Evolutionary conservation across 2,113 vertebrate genomes (phyloP).

Genomic region (Pelodiscus sinensis): DNA sequence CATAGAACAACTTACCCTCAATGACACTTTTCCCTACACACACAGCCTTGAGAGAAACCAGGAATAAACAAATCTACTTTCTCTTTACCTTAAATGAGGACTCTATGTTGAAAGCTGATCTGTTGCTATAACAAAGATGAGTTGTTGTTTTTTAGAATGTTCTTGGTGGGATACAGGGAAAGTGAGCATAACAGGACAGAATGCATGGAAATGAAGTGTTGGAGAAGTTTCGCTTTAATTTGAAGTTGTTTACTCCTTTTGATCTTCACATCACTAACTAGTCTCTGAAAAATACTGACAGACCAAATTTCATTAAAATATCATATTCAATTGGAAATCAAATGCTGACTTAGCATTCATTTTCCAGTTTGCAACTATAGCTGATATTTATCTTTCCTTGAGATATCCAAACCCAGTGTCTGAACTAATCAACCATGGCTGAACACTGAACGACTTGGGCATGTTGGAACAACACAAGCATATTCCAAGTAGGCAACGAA

Average conservation of each 20-base stretch:
- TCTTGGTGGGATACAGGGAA: not conserved
- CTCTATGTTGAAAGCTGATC: not conserved
- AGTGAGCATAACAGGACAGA: not conserved
- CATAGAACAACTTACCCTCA: not conserved
- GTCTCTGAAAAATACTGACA: not conserved
- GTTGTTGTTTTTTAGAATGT: not conserved
- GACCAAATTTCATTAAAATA: not conserved
- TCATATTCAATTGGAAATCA: not conserved
- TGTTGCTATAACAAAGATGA: not conserved
- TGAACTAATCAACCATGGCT: not conserved
- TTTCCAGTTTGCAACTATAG: not conserved
- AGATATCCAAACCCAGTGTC: not conserved
- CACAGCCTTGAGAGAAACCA: not conserved
- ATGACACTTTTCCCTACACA: not conserved
- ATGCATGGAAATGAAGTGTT: not conserved
- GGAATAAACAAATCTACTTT: not conserved
- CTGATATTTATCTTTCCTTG: slow-evolving; percentile 3
- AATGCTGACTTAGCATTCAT: not conserved
- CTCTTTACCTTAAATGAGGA: not conserved
- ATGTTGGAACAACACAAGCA: not conserved
- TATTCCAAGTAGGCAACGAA: not conserved
- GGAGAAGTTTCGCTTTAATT: not conserved
- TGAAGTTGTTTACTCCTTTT: not conserved
- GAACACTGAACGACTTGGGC: not conserved
- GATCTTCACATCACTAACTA: not conserved